phyloP scores from a whole-genome alignment of 2,113 vertebrate genomes.

The Marcusenius ussheri region DNA sequence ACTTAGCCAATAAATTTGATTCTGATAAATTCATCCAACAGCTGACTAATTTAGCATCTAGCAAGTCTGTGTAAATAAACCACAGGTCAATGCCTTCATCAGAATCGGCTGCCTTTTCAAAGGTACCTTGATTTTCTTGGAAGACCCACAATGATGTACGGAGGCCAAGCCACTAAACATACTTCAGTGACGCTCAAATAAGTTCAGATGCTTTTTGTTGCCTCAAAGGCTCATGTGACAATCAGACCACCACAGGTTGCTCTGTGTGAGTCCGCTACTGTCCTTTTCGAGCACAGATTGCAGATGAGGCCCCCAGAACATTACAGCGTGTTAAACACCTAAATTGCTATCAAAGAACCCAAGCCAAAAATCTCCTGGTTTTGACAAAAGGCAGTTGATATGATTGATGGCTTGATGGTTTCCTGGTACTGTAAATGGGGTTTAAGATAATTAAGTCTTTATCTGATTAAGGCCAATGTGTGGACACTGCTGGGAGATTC shows the following conservation, averaged over 20 bases:
- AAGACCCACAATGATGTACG: background rate
- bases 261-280: background rate
- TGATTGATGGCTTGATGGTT: conserved; percentile 26
- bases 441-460: conserved; percentile 22
- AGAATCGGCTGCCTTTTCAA: too few relatives aligned
- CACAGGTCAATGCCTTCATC: too few relatives aligned
- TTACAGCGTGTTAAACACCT: background rate
- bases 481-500: conserved; percentile 17
- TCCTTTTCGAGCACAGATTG: background rate
- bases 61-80: background rate
- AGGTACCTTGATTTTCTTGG: background rate
- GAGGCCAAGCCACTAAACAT: background rate
- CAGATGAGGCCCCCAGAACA: background rate
- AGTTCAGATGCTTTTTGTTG: background rate
- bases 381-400: conserved; percentile 32
- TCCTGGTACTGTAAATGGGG: conserved; percentile 18
- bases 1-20: background rate
- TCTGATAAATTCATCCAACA: background rate
- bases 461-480: conserved; percentile 27
- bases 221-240: background rate
- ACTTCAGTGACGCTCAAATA: background rate
- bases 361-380: conserved; percentile 3
- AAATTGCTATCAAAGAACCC: background rate
- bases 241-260: background rate
- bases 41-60: background rate